These are phyloP conservation scores for Asobara japonica DNA, from an alignment of 1,140 invertebrate genomes.

Conservation along the genomic window DNA sequence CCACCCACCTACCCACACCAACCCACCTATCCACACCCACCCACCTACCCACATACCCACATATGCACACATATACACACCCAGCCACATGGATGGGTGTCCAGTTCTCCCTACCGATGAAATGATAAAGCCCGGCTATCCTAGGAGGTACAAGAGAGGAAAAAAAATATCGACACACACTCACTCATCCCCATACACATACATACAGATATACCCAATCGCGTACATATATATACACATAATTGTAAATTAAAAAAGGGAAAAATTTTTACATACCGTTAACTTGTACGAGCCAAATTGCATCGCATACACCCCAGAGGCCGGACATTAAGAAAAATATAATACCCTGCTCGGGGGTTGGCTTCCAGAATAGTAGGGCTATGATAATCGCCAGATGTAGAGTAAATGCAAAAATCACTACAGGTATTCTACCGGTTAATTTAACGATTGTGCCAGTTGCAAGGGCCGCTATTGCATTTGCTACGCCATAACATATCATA, in stretches of 20 bases:
- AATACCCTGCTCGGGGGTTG: conserved; percentile 74
- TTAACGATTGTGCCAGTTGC: conserved; percentile 83
- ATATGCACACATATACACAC: no score
- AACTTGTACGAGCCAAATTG: conserved; percentile 94
- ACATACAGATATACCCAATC: no score
- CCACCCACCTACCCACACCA: no score
- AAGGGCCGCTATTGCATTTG: conserved; percentile 84
- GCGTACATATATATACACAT: no score
- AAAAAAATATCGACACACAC: no score
- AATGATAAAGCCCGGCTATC: no score
- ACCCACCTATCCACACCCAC: no score
- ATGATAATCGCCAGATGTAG: conserved; percentile 77
- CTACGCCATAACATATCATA: conserved; percentile 90
- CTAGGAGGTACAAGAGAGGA: no score
- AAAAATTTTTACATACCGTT: conserved; percentile 74
- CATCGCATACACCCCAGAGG: conserved; percentile 91
- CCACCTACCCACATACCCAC: no score
- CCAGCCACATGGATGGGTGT: no score
- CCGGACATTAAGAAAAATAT: conserved; percentile 87
- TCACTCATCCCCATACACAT: no score
- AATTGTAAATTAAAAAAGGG: neutral
- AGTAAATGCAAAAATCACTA: conserved; percentile 78
- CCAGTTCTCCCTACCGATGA: no score
- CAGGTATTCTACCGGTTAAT: conserved; percentile 79
- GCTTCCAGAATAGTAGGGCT: conserved; percentile 78